phyloP scores from a whole-genome alignment of 2,888 invertebrate genomes.

The Tiliacea citrago region DNA sequence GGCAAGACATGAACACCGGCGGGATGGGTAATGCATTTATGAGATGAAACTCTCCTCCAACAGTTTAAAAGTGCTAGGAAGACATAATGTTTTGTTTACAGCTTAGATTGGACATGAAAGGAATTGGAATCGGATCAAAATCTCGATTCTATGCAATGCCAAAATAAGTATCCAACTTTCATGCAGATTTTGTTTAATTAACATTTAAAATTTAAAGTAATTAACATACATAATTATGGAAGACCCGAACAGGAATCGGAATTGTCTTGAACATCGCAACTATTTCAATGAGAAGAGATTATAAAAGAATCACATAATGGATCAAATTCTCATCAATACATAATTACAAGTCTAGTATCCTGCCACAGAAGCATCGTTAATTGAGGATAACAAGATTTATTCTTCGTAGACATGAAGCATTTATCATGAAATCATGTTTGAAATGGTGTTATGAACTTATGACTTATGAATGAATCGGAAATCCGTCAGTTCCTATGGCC shows the following conservation, averaged over 20 bases:
- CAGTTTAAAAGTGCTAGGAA: background rate
- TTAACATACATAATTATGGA: background rate
- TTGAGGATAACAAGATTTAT: constrained; percentile 11
- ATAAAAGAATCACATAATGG: background rate
- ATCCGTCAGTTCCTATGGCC: constrained; percentile 32
- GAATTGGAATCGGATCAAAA: background rate
- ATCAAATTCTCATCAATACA: background rate
- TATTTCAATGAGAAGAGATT: background rate
- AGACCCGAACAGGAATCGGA: background rate
- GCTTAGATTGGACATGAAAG: background rate
- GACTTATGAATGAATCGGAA: constrained; percentile 31
- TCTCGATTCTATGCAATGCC: background rate
- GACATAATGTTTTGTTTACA: background rate
- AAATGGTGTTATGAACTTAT: constrained; percentile 30
- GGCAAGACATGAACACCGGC: background rate
- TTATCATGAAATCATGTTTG: constrained; percentile 8
- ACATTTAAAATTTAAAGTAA: background rate
- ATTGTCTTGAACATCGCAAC: background rate
- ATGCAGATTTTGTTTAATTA: background rate
- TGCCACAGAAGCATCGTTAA: background rate
- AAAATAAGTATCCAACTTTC: background rate
- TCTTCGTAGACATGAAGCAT: constrained; percentile 1
- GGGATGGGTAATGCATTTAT: constrained; percentile 2
- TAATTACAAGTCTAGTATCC: background rate
- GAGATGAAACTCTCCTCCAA: constrained; percentile 1